phyloP scores from a whole-genome alignment of 2,113 vertebrate genomes.

The Rhadina sibilatrix region DNA sequence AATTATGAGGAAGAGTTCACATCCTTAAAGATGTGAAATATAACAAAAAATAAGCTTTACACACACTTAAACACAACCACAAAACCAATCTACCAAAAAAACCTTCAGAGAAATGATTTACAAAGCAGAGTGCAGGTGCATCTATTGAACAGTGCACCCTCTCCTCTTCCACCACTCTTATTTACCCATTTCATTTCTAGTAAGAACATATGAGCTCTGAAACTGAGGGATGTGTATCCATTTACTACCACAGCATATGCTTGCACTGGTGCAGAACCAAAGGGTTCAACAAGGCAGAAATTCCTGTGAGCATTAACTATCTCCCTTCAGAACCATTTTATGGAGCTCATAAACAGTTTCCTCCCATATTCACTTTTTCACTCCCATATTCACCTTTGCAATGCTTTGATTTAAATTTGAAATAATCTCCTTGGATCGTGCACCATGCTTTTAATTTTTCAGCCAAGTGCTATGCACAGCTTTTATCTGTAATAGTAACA shows the following conservation, averaged over 20 bases:
- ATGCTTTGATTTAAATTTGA: not conserved
- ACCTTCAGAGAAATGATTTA: not conserved
- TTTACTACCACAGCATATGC: not conserved
- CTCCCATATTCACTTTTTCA: not conserved
- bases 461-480: not conserved
- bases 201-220: not conserved
- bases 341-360: not conserved
- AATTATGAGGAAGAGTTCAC: not conserved
- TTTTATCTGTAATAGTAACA: constrained; percentile 35
- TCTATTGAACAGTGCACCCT: not conserved
- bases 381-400: not conserved
- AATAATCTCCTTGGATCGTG: not conserved
- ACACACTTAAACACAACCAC: not conserved
- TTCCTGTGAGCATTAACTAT: not conserved
- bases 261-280: not conserved
- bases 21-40: not conserved
- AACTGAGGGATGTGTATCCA: not conserved
- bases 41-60: not conserved
- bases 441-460: not conserved
- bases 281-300: not conserved
- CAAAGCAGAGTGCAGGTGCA: not conserved
- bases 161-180: not conserved
- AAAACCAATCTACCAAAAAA: not conserved
- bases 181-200: not conserved
- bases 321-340: not conserved